Conservation (phyloP, 2,888 invertebrate species). For the Sialis lutaria region DNA sequence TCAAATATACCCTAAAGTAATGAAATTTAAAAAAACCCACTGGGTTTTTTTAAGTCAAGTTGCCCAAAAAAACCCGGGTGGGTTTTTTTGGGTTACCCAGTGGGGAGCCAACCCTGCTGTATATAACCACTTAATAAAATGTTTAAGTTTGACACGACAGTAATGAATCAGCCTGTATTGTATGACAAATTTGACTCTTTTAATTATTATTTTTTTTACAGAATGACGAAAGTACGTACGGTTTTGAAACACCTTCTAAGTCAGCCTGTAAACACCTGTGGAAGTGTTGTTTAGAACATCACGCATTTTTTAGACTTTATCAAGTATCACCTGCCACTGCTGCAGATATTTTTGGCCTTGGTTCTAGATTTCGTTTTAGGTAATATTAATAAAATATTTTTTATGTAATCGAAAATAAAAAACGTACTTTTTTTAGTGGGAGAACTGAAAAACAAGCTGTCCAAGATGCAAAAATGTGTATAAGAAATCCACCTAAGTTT, state of each 20-base stretch:
- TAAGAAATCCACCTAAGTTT: constrained; percentile 36
- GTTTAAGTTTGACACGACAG: too few relatives aligned
- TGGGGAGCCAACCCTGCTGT: too few relatives aligned
- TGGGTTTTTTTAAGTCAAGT: too few relatives aligned
- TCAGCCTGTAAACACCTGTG: constrained; percentile 89
- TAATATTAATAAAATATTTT: constrained; percentile 18
- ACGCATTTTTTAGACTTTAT: constrained; percentile 79
- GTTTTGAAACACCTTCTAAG: constrained; percentile 84
- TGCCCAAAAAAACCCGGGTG: too few relatives aligned
- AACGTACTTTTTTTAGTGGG: constrained; percentile 29
- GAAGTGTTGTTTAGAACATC: constrained; percentile 93
- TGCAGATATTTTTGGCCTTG: constrained; percentile 59
- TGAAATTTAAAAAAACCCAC: too few relatives aligned
- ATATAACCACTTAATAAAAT: too few relatives aligned
- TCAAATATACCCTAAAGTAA: too few relatives aligned
- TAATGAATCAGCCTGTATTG: too few relatives aligned
- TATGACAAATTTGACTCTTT: too few relatives aligned
- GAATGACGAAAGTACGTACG: constrained; percentile 92
- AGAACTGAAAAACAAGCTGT: constrained; percentile 42
- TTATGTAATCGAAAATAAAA: neutral
- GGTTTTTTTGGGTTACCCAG: too few relatives aligned
- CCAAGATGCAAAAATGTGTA: constrained; percentile 28
- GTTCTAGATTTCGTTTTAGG: constrained; percentile 67
- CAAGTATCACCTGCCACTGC: constrained; percentile 55
- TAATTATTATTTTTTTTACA: constrained; percentile 20